These are phyloP conservation scores for Cariama cristata DNA, from an alignment of 2,113 vertebrate species.

Conservation along the genomic window DNA sequence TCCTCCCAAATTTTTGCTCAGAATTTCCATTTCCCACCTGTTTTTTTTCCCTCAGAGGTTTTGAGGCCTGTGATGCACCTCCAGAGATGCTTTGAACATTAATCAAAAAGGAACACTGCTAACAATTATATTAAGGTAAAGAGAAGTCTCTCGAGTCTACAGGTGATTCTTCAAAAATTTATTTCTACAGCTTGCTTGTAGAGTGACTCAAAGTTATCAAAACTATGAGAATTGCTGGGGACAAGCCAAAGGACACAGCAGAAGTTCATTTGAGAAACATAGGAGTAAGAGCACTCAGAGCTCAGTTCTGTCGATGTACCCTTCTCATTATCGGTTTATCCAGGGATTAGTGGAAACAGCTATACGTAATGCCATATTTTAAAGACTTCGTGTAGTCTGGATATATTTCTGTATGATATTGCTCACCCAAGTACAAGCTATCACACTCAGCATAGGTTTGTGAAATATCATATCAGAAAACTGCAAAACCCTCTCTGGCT, in stretches of 20 bases:
- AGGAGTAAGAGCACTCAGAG: neutral
- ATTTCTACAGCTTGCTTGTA: neutral
- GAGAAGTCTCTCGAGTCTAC: neutral
- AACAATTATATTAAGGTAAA: neutral
- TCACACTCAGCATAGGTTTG: neutral
- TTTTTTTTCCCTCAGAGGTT: neutral
- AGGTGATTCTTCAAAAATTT: neutral
- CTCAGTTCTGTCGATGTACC: fast-evolving
- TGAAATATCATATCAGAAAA: neutral
- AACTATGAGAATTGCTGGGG: neutral
- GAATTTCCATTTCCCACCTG: neutral
- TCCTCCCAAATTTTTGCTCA: neutral
- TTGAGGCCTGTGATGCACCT: neutral
- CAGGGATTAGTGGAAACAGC: neutral
- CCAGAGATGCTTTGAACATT: neutral
- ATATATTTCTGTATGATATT: neutral
- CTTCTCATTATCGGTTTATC: neutral
- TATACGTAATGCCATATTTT: neutral
- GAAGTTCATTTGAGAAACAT: neutral
- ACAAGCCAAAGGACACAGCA: neutral
- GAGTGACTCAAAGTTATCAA: neutral
- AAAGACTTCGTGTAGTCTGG: neutral
- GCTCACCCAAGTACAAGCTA: neutral
- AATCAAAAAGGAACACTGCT: neutral
- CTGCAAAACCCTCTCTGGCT: neutral